Percentiles rank a stretch among this genome's conserved stretches.
Conservation (phyloP, 1,140 invertebrate species). For the Platorchestia sp. region DNA sequence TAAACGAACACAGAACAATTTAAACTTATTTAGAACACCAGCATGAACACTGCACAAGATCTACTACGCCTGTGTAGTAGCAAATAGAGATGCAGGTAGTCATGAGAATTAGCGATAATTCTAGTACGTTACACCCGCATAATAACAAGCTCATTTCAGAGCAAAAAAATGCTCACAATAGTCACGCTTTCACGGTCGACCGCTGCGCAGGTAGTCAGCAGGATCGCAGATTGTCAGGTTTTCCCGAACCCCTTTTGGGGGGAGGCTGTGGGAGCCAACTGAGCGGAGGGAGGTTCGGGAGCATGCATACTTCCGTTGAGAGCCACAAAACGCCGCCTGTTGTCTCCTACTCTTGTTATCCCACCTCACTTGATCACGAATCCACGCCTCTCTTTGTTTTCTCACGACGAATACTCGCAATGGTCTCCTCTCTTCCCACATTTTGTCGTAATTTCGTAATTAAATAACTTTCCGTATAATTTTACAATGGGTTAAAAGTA, state of each 20-base stretch:
- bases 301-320: no score
- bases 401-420: no score
- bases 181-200: constrained; percentile 4
- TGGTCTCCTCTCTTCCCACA: no score
- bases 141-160: neutral
- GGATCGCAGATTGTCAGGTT: neutral
- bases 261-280: neutral
- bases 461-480: no score
- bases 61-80: neutral
- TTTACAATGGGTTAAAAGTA: no score
- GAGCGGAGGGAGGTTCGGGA: neutral
- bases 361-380: no score
- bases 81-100: neutral
- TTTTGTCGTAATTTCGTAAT: no score
- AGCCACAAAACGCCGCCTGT: no score
- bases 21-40: neutral
- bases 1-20: neutral
- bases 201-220: neutral
- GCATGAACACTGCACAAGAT: neutral
- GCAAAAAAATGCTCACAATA: constrained; percentile 1
- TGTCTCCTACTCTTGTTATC: no score
- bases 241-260: neutral
- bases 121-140: neutral
- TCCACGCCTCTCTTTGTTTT: no score
- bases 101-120: neutral